Percentiles rank a stretch among this genome's conserved stretches.
phyloP scores from a whole-genome alignment of 2,113 vertebrate species.

The Crotalus helleri region DNA sequence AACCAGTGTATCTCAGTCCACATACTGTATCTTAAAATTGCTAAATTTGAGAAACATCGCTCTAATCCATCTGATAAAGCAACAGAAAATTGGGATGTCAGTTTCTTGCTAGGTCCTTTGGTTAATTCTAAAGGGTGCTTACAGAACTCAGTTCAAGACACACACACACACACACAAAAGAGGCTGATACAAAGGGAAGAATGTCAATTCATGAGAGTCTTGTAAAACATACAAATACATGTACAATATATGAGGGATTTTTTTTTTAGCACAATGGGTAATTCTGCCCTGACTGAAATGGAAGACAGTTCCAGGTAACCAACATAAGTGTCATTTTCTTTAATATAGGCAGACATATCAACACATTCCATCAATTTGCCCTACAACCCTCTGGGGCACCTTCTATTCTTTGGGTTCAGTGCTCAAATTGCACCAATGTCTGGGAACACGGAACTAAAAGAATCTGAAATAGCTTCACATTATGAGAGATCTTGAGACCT shows the following conservation, averaged over 20 bases:
- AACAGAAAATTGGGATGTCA: neutral
- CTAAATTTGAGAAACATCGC: neutral
- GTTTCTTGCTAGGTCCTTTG: neutral
- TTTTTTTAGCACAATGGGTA: neutral
- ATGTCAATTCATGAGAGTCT: neutral
- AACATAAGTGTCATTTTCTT: conserved; percentile 31
- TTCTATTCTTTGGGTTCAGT: neutral
- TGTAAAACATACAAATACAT: neutral
- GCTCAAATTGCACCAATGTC: neutral
- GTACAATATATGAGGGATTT: neutral
- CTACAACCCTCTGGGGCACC: neutral
- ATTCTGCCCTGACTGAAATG: neutral
- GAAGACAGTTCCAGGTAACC: neutral
- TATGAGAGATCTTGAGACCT: neutral
- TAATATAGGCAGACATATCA: neutral
- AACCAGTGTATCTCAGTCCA: neutral
- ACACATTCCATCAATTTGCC: neutral
- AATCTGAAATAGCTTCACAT: neutral
- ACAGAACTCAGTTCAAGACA: neutral
- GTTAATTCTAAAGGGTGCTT: neutral
- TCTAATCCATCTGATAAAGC: neutral
- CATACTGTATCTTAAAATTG: neutral
- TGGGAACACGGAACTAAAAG: neutral
- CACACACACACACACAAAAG: no score
- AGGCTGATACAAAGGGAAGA: neutral